Conservation (phyloP, 2,797 vertebrate genomes). For the Gobionotothen gibberifrons region DNA sequence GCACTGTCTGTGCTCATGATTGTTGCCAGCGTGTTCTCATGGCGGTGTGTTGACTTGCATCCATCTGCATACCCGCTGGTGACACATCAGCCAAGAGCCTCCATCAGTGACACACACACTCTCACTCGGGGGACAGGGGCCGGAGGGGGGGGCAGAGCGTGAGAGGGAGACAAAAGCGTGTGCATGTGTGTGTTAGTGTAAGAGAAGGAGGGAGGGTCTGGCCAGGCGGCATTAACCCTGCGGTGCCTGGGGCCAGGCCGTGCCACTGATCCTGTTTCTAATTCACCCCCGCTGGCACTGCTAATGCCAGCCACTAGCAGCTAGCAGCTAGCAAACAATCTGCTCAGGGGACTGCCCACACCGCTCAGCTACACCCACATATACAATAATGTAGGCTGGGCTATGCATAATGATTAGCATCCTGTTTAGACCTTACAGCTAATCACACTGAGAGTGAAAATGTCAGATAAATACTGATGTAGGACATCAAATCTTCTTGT, state of each 20-base stretch:
- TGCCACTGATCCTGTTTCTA: conserved; percentile 82
- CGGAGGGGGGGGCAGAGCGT: conserved; percentile 12
- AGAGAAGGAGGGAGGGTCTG: conserved; percentile 40
- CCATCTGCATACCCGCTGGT: conserved; percentile 82
- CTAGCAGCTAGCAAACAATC: conserved; percentile 80
- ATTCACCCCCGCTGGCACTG: conserved; percentile 81
- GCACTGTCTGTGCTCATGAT: conserved; percentile 41
- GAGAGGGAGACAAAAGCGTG: conserved; percentile 36
- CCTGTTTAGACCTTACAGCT: conserved; percentile 30
- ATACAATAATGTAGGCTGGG: conserved; percentile 50
- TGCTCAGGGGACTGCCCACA: conserved; percentile 74
- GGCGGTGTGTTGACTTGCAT: conserved; percentile 76
- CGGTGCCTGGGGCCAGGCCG: conserved; percentile 70
- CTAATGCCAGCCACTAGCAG: conserved; percentile 79
- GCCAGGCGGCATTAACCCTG: conserved; percentile 82
- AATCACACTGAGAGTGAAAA: conserved; percentile 2
- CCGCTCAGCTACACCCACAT: conserved; percentile 51
- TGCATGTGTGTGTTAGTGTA: not conserved
- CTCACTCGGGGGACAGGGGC: conserved; percentile 60
- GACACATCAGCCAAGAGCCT: conserved; percentile 81
- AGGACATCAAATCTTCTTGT: not conserved
- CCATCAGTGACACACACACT: conserved; percentile 79
- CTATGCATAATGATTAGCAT: conserved; percentile 48
- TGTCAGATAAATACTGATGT: not conserved
- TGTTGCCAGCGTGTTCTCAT: conserved; percentile 62